Base-by-base conservation (phyloP, 1,140 invertebrate genomes). In the Sitodiplosis mosellana region DNA sequence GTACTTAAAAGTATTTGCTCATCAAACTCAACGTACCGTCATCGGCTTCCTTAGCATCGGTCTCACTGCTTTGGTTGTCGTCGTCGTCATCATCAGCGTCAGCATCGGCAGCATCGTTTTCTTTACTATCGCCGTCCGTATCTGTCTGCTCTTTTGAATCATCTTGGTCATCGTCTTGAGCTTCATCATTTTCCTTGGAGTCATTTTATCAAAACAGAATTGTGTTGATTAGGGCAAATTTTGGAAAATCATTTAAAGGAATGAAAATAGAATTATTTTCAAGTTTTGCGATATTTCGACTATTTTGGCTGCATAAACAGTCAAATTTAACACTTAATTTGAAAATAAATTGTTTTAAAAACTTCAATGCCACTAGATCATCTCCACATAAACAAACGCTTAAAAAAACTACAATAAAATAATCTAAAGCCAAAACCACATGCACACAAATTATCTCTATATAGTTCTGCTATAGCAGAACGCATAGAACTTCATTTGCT, bases 31-130 rank as follows among this genome's bases (percentile, higher is more conserved):
- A n/a, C n/a, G n/a, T n/a, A n/a, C n/a, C 48, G 40, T 41, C 49
- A 14, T 8, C 40, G 19, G 40, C 45, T 45, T 3, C 3, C 2
- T 47, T 19, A 20, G 41, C 37, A 49, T 40, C 38, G 34, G 46
- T 45, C 51, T 48, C 45, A 48, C 57, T 55, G 53, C 45, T 49
- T 58, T 65, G 61, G 53, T 61, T 27, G 51, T 47, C 52, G 36
- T 52, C 51, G 57, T 53, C 51, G 43, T 57, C 34, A 48, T 41
- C 27, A 53, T 48, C n/a, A 43, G 33, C 18, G 17, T 49, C 42
- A 45, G 59, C 20, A 19, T 2, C 17, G 4, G 3, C 19, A 19
- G 41, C 19, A 18, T 41, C 17, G 17, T 41, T 55, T 47, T 52
- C 55, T 27, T 50, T 49, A 19, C 55, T 55, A 37, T 55, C 53